Evolutionary conservation across 2,888 invertebrate genomes (phyloP).

Genomic region (Tetheella fluctuosa): DNA sequence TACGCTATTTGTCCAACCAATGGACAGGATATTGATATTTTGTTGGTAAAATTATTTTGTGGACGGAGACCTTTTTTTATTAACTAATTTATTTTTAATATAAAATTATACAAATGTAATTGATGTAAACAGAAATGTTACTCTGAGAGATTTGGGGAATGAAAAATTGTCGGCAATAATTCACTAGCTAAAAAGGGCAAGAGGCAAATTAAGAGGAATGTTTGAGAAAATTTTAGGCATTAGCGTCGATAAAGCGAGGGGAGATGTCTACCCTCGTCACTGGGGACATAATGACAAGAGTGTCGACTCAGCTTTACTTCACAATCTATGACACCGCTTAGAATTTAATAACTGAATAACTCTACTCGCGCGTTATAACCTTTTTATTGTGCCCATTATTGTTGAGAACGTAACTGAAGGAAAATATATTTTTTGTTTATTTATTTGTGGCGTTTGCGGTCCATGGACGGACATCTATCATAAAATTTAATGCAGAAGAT

Average conservation of each 20-base stretch:
- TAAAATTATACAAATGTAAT: slow-evolving; percentile 19
- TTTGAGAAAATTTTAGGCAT: slow-evolving; percentile 57
- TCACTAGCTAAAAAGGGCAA: slow-evolving; percentile 55
- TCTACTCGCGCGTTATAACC: slow-evolving; percentile 5
- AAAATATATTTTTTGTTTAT: too few relatives aligned
- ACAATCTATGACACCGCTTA: slow-evolving; percentile 17
- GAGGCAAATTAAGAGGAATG: slow-evolving; percentile 57
- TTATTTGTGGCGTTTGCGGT: too few relatives aligned
- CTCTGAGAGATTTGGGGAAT: slow-evolving; percentile 45
- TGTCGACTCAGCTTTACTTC: slow-evolving; percentile 33
- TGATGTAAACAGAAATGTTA: slow-evolving; percentile 42
- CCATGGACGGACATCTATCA: too few relatives aligned
- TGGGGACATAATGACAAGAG: slow-evolving; percentile 30
- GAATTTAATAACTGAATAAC: slow-evolving; percentile 13
- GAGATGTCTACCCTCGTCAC: slow-evolving; percentile 28
- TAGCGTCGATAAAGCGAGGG: slow-evolving; percentile 45
- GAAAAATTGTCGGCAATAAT: slow-evolving; percentile 60
- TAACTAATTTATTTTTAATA: too few relatives aligned
- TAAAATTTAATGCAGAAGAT: too few relatives aligned
- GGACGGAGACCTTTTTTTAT: too few relatives aligned
- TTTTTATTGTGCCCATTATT: slow-evolving; percentile 7
- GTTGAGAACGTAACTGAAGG: neutral
- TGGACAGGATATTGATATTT: neutral
- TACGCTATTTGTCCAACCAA: slow-evolving; percentile 3
- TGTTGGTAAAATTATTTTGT: neutral